A percentile compares a stretch with the other conserved stretches of the same genome.
phyloP scores from a whole-genome alignment of 1,140 invertebrate species.

The Cydia fagiglandana region DNA sequence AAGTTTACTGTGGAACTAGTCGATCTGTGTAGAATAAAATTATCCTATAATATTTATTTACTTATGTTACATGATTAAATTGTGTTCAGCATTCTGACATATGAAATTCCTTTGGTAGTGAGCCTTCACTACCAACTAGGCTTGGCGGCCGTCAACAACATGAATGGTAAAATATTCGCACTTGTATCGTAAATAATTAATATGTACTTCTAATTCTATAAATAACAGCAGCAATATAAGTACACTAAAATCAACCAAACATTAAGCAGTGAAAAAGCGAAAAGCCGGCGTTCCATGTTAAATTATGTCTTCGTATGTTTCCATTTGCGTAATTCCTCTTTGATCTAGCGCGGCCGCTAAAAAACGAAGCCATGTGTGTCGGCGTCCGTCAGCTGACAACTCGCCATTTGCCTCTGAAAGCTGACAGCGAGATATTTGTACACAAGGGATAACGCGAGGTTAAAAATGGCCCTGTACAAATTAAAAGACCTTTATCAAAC shows the following conservation, averaged over 20 bases:
- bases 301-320: background rate
- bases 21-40: no score
- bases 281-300: background rate
- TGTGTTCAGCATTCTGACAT: no score
- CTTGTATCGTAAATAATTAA: no score
- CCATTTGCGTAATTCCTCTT: slow-evolving; percentile 5
- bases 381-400: background rate
- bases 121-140: no score
- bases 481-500: background rate
- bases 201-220: no score
- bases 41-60: no score
- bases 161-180: no score
- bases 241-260: background rate
- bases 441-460: background rate
- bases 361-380: slow-evolving; percentile 16
- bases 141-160: no score
- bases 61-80: no score
- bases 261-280: background rate
- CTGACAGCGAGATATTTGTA: background rate
- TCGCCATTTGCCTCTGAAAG: background rate
- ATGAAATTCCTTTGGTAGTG: no score
- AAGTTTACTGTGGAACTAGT: no score
- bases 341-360: slow-evolving; percentile 20
- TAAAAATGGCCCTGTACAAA: background rate
- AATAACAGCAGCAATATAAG: no score